Evolutionary conservation across 2,113 vertebrate species (phyloP).

Genomic region (Myrmecobius fasciatus): DNA sequence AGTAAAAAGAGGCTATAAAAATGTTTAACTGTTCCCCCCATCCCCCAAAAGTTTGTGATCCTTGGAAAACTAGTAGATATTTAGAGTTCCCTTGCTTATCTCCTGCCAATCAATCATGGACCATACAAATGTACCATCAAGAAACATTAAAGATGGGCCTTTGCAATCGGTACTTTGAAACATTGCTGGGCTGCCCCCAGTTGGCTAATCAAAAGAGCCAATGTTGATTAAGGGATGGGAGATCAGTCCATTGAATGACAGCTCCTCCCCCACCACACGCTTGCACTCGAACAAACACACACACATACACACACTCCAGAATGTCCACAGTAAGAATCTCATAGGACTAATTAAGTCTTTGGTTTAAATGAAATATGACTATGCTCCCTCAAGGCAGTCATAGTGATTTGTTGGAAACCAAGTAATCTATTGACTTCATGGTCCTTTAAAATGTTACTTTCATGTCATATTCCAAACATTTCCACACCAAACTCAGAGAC

Average conservation of each 20-base stretch:
- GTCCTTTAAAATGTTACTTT: neutral
- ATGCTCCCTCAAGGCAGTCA: neutral
- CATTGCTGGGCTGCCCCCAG: neutral
- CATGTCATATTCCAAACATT: neutral
- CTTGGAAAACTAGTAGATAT: slow-evolving; percentile 66
- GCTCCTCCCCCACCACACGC: neutral
- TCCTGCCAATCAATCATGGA: neutral
- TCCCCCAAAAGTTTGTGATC: slow-evolving; percentile 42
- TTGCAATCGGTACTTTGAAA: neutral
- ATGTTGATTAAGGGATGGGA: neutral
- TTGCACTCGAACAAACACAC: no score
- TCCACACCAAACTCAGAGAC: neutral
- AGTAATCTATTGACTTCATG: neutral
- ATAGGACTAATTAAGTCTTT: neutral
- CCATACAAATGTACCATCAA: neutral
- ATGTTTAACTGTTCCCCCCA: slow-evolving; percentile 66
- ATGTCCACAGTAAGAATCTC: neutral
- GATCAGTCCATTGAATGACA: neutral
- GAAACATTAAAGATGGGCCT: neutral
- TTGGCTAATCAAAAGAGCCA: neutral
- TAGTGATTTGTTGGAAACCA: neutral
- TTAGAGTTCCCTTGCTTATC: slow-evolving; percentile 11
- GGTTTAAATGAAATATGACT: neutral
- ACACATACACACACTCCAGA: neutral
- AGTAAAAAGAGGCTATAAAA: slow-evolving; percentile 49